These are phyloP conservation scores for Pentamera pediparva DNA, from an alignment of 53 echinoderm and acorn worm genomes.

Conservation along the genomic window DNA sequence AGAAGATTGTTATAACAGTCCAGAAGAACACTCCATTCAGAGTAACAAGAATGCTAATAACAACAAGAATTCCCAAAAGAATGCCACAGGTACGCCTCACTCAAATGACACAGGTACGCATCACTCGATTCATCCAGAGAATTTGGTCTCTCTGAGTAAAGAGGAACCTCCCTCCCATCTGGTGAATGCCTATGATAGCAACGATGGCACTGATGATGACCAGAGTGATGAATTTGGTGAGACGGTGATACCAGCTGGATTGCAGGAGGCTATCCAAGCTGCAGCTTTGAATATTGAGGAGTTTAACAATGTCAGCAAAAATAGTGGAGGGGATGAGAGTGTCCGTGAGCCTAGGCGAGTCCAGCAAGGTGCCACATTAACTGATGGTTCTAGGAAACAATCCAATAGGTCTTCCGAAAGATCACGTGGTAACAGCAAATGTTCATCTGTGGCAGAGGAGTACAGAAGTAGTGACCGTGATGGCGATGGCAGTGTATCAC, in stretches of 20 bases:
- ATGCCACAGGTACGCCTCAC: not conserved
- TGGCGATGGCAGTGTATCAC: too few species aligned
- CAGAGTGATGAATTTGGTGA: conserved; percentile 1
- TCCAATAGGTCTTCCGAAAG: too few species aligned
- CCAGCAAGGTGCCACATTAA: too few species aligned
- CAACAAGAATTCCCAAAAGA: not conserved
- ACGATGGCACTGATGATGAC: not conserved
- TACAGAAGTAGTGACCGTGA: too few species aligned
- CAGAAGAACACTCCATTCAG: not conserved
- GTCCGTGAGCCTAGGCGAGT: too few species aligned
- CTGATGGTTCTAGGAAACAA: too few species aligned
- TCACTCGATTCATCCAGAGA: not conserved
- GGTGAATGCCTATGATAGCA: not conserved
- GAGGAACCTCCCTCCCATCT: conserved; percentile 33
- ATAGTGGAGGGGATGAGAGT: too few species aligned
- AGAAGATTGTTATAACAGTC: not conserved
- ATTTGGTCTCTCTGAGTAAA: conserved; percentile 44
- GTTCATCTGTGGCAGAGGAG: too few species aligned
- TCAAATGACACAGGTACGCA: not conserved
- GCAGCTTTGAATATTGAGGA: conserved; percentile 15
- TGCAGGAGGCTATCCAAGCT: not conserved
- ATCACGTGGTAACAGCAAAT: too few species aligned
- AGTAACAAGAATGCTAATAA: conserved; percentile 13
- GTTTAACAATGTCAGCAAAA: not conserved
- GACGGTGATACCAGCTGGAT: conserved; percentile 8